phyloP scores from a whole-genome alignment of 2,113 vertebrate genomes.

The Myotis davidii region DNA sequence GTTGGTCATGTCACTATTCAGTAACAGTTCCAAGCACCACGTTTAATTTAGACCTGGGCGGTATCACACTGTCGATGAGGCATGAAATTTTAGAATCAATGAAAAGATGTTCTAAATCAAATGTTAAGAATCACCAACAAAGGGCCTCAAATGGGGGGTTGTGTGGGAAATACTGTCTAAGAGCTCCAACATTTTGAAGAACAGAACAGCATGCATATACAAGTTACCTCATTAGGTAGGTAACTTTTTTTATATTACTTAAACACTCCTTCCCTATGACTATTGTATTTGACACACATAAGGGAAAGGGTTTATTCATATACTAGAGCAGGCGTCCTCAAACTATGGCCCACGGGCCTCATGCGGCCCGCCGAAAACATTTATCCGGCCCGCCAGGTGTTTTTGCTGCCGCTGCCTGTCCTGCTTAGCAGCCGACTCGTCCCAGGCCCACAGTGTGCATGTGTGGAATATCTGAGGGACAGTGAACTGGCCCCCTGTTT shows the following conservation, averaged over 20 bases:
- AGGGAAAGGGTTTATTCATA: background rate
- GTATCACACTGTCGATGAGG: constrained; percentile 11
- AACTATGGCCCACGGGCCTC: no score
- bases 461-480: no score
- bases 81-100: constrained; percentile 22
- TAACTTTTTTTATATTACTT: background rate
- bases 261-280: background rate
- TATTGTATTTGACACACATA: background rate
- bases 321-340: no score
- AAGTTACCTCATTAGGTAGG: background rate
- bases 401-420: no score
- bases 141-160: background rate
- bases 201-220: background rate
- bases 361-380: no score
- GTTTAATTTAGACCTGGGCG: constrained; percentile 44
- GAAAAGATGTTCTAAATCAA: background rate
- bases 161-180: background rate
- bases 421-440: no score
- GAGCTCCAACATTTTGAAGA: background rate
- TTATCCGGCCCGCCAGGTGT: no score
- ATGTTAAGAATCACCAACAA: background rate
- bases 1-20: background rate
- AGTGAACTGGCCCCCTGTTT: no score
- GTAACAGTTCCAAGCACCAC: constrained; percentile 37
- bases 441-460: no score